Evolutionary conservation across 2,113 vertebrate species (phyloP).

Genomic region (Phaethon lepturus): DNA sequence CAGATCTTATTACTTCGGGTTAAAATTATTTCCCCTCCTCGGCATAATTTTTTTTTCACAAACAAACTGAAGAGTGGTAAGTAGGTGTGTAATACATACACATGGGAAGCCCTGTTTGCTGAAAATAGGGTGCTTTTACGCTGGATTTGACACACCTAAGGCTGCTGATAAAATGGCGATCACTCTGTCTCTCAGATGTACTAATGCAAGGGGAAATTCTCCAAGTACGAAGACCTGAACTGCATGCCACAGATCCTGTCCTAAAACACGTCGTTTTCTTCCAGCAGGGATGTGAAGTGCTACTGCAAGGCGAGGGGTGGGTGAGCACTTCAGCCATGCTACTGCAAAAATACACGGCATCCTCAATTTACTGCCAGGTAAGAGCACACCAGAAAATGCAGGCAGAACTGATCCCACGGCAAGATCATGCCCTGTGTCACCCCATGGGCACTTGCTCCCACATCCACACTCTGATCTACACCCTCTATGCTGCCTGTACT

Average conservation of each 20-base stretch:
- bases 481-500: fast-evolving
- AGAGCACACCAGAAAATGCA: background rate
- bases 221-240: fast-evolving
- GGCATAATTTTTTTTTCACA: background rate
- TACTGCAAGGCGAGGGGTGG: background rate
- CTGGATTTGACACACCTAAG: background rate
- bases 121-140: fast-evolving
- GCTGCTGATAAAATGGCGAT: fast-evolving
- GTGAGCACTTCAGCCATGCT: background rate
- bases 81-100: fast-evolving
- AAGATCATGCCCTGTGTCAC: background rate
- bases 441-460: fast-evolving
- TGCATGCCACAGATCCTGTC: background rate
- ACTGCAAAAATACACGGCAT: background rate
- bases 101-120: fast-evolving
- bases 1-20: background rate
- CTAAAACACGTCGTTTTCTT: fast-evolving
- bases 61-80: background rate
- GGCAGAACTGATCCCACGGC: background rate
- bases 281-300: background rate
- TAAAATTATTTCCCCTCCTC: background rate
- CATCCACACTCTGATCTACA: fast-evolving
- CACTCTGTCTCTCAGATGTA: background rate
- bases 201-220: background rate
- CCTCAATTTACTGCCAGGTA: background rate